Evolutionary conservation across 2,113 vertebrate genomes (phyloP), one percentile per base, ranked within the genome.

Genomic region (Microcebus jonahi): DNA sequence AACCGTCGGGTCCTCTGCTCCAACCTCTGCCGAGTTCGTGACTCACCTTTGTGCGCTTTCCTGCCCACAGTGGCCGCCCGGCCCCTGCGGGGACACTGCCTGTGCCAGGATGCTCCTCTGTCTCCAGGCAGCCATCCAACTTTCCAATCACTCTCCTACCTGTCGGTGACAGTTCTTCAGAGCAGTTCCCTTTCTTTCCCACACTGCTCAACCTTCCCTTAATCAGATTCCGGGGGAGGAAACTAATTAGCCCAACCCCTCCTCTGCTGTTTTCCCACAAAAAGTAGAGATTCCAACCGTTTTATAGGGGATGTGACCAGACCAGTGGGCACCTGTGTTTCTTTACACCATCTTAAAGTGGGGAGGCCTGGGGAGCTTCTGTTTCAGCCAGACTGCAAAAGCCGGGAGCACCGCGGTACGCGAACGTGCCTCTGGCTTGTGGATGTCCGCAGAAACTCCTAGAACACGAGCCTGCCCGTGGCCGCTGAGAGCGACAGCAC

Each of bases 191-290:
- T 98, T 92, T 80, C 79, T 77, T 96, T 95, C 93, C 79, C 93
- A 91, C 80, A 79, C 11, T 21, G 59, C 70, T 77, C 70, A 97
- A 94, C 97, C 94, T 96, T 97, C 87, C 96, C 57, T 97, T 94
- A 95, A 98, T 97, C 96, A 97, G 96, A 98, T 96, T 96, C 96
- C 96, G 98, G 23, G 91, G 91, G 96, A 98, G 89, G 95, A 97
- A 98, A 92, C 86, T 98, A 98, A 98, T 99, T 98, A 98, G 97
- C 86, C 90, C 96, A 97, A 91, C 80, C 70, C 94, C 12, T 1
- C 21, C 20, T 90, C 75, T 93, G 57, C 76, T 96, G 68, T 94
- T 97, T 97, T 91, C 94, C 97, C 94, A 95, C 94, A 97, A 98
- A 98, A 97, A 96, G 91, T 75, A 98, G 97, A 94, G 97, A 97